Base-by-base conservation (phyloP, 2,888 invertebrate genomes). In the Epinotia ramella region DNA sequence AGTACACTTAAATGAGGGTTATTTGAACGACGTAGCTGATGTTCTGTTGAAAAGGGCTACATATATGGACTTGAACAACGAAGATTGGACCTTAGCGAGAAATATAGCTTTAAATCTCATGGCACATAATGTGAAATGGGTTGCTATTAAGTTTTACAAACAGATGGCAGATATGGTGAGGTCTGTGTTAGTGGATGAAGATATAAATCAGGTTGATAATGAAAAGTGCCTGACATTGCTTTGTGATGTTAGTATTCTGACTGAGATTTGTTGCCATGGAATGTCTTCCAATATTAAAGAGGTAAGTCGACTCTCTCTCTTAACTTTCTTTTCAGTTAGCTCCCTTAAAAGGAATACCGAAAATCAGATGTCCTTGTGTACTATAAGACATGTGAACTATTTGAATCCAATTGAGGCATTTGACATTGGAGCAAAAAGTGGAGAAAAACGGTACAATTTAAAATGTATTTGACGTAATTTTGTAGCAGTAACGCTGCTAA, bases 201-300 rank as follows among this genome's bases (percentile, higher is more conserved):
- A 88, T 78, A 84, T 78, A 67, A 85, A 87, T 82, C 91, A 84
- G 83, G 84, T 73, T 13, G 87, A 89, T 16, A 88, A 87, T 68
- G 96, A 95, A 81, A 94, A 92, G 80, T 92, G 93, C 82, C 87
- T 95, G 79, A 91, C 87, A 59, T 94, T 96, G 84, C 83, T 97
- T 59, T 91, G 95, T 76, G 95, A 96, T 78, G 90, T 95, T 18
- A 92, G 92, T 62, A 87, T 96, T 68, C 83, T 97, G 69, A 95
- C 94, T 1, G 96, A 97, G 90, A 95, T 97, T 53, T 95, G 96
- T 77, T 95, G 95, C 79, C 95, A 96, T 84, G 97, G 96, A 63
- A 82, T 96, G 13, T 93, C 91, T 12, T 94, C 94, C 0, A 83
- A 83, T 40, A 80, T 80, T 11, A 85, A 86, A 81, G 88, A 90